Base-by-base conservation (phyloP, 2,797 vertebrate species). In the Telmatherina bonti region DNA sequence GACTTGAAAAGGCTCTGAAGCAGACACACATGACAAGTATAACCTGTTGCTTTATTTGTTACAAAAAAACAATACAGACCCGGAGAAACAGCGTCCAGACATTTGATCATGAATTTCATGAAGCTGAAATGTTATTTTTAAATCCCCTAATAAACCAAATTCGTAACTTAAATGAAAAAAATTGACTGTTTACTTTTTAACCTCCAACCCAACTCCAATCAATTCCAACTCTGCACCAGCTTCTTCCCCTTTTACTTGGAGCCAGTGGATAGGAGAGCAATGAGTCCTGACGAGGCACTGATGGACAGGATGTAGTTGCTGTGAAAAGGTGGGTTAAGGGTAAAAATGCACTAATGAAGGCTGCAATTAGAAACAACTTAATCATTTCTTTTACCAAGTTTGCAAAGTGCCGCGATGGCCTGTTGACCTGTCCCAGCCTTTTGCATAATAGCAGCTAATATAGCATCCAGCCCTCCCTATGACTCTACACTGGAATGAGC, bases 231-330 rank as follows among this genome's bases (percentile, higher is more conserved):
- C 26, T 11, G 18, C 30, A 49, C 29, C 47, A 7, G 16, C 47
- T 62, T 67, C 24, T 62, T 76, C 20, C 22, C 73, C 29, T n/a
- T 87, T 95, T 95, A 99, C 83, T 99, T 99, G 76, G 98, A 99
- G 73, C 98, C 98, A 0, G 98, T 99, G 15, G 98, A 99, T 4
- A 99, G 94, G 89, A 99, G 93, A 80, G 98, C 98, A 20, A 99
- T 99, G 83, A 99, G 94, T 66, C 98, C 98, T 4, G 98, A 99
- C 0, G 98, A 97, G 79, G 94, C 96, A 69, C 97, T 97, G 87
- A 99, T 97, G 60, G 98, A 98, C 71, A 99, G 93, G 79, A 99
- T 98, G 79, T 99, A 99, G 91, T 99, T 99, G 71, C 98, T 99
- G 93, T 16, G 55, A 51, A 72, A 53, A 51, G 31, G 6, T 30